Percentiles rank a stretch among this genome's conserved stretches.
Conservation (phyloP, 2,113 vertebrate species). For the Phyllostomus discolor region DNA sequence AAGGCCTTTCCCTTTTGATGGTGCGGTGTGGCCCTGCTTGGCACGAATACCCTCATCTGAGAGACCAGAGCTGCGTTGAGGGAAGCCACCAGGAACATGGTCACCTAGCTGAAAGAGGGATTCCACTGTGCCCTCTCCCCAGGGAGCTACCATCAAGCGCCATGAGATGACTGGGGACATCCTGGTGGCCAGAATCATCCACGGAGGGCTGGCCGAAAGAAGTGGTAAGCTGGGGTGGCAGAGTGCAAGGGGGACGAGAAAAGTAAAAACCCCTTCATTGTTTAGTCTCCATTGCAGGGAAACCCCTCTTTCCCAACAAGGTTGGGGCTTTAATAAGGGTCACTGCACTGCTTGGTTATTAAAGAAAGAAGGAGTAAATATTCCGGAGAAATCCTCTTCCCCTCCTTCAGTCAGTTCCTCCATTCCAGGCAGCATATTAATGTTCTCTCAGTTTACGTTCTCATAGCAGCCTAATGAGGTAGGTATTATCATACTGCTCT, state of each 20-base stretch:
- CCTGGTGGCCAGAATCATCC: conserved; percentile 93
- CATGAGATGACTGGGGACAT: conserved; percentile 94
- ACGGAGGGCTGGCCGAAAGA: conserved; percentile 92
- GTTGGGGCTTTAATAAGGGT: conserved; percentile 59
- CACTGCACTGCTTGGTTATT: background rate
- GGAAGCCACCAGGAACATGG: background rate
- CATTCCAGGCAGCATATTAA: background rate
- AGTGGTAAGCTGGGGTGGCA: conserved; percentile 84
- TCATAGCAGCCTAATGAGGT: background rate
- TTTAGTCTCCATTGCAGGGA: background rate
- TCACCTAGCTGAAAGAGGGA: background rate
- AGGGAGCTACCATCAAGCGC: conserved; percentile 98
- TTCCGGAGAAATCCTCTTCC: background rate
- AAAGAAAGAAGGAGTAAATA: background rate
- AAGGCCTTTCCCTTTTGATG: background rate
- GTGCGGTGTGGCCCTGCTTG: background rate
- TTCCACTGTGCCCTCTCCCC: conserved; percentile 32
- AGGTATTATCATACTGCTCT: background rate
- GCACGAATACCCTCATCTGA: background rate
- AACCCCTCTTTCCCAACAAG: conserved; percentile 58
- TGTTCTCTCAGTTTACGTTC: background rate
- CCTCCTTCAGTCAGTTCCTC: background rate
- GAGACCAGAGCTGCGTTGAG: background rate
- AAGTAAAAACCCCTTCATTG: background rate
- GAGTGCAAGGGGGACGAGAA: rapidly evolving